A percentile compares a stretch with the other conserved stretches of the same genome.
Conservation (phyloP, 2,888 invertebrate species). For the Epinotia demarniana region DNA sequence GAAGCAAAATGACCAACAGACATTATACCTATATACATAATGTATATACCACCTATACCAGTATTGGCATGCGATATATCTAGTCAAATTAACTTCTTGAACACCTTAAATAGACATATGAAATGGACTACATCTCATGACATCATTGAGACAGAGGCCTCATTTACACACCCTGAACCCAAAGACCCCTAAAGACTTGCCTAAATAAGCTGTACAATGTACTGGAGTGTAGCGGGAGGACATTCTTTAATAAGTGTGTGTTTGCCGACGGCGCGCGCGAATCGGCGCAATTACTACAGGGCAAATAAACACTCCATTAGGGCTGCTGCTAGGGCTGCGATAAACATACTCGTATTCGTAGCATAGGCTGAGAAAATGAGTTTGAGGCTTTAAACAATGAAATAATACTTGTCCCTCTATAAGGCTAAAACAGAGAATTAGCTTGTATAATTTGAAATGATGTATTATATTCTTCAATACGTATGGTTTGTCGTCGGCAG, state of each 20-base stretch:
- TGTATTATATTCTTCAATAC: slow-evolving; percentile 10
- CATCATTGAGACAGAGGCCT: too few species aligned
- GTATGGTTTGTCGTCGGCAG: neutral
- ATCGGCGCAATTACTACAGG: slow-evolving; percentile 20
- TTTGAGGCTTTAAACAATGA: neutral
- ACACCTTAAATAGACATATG: too few species aligned
- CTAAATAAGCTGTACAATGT: neutral
- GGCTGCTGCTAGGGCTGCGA: neutral
- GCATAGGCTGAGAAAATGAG: neutral
- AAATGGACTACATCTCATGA: too few species aligned
- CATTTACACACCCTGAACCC: too few species aligned
- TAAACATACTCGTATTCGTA: neutral
- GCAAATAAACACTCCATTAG: slow-evolving; percentile 31
- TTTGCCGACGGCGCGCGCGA: neutral
- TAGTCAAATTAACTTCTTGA: too few species aligned
- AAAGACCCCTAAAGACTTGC: neutral
- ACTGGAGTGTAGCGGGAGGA: neutral
- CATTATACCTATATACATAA: too few species aligned
- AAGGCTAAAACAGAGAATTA: too few species aligned
- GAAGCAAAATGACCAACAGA: too few species aligned
- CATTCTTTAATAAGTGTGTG: slow-evolving; percentile 22
- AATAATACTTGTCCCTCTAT: too few species aligned
- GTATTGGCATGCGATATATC: too few species aligned
- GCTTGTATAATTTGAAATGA: too few species aligned
- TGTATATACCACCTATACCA: too few species aligned